A percentile compares a stretch with the other conserved stretches of the same genome.
Evolutionary conservation across 2,113 vertebrate species (phyloP).

Genomic region (Pachycephala philippinensis): DNA sequence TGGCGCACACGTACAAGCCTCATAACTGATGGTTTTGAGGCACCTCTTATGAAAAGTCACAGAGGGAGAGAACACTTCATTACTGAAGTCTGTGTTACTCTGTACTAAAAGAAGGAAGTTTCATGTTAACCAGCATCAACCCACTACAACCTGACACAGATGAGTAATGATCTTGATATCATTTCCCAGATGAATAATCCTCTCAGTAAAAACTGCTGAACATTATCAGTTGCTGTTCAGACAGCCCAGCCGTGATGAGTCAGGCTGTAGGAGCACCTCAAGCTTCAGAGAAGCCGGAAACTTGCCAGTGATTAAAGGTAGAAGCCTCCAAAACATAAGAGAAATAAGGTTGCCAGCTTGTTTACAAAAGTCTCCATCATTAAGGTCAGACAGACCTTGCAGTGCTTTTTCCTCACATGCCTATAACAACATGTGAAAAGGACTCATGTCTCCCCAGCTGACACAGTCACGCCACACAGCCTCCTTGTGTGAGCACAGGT

Average conservation of each 20-base stretch:
- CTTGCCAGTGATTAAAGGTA: conserved; percentile 15
- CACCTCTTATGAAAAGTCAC: not conserved
- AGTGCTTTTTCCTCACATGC: not conserved
- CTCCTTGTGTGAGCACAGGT: not conserved
- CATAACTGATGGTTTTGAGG: not conserved
- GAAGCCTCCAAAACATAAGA: not conserved
- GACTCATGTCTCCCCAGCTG: not conserved
- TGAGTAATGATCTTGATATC: conserved; percentile 50
- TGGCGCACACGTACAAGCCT: not conserved
- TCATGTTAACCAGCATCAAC: not conserved
- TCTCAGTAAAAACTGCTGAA: conserved; percentile 53
- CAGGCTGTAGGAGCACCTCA: conserved; percentile 8
- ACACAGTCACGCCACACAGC: not conserved
- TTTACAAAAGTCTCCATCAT: not conserved
- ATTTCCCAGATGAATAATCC: conserved; percentile 61
- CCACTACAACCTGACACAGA: not conserved
- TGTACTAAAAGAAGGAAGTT: not conserved
- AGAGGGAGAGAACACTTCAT: not conserved
- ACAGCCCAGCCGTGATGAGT: conserved; percentile 6
- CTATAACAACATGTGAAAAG: not conserved
- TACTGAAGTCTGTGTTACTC: not conserved
- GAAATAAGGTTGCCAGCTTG: not conserved
- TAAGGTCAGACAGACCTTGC: not conserved
- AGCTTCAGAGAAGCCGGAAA: conserved; percentile 25
- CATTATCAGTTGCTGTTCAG: conserved; percentile 31